Evolutionary conservation across 1,140 invertebrate species (phyloP).

Genomic region (Mactra quadrangularis): DNA sequence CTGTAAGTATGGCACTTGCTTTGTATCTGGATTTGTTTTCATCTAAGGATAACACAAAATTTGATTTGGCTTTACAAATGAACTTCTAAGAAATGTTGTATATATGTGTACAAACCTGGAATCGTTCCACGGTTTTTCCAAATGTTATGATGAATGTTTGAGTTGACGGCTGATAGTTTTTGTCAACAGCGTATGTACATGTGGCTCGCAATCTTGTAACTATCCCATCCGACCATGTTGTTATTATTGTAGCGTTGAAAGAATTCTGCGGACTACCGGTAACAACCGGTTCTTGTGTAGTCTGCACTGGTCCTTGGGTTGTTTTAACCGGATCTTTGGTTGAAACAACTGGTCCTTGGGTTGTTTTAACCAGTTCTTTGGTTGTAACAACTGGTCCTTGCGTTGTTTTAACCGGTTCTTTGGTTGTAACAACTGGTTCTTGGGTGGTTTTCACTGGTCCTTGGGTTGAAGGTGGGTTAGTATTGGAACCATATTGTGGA

Average conservation of each 20-base stretch:
- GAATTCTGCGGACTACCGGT: too few relatives aligned
- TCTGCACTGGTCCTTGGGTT: neutral
- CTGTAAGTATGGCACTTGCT: too few relatives aligned
- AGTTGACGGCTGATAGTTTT: neutral
- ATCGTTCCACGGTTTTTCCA: neutral
- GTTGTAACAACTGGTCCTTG: neutral
- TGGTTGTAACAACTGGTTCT: neutral
- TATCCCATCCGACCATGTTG: neutral
- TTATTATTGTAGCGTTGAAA: neutral
- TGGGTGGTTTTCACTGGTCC: neutral
- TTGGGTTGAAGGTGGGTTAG: neutral
- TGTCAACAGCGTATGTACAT: neutral
- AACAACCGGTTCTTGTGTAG: conserved; percentile 8
- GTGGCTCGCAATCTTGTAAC: neutral
- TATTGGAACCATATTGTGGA: neutral
- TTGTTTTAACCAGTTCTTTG: neutral
- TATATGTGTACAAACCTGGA: neutral
- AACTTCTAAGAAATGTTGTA: too few relatives aligned
- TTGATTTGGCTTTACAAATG: too few relatives aligned
- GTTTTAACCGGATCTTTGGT: neutral
- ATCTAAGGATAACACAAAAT: too few relatives aligned
- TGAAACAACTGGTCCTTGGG: neutral
- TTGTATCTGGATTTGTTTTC: too few relatives aligned
- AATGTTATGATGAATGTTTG: neutral
- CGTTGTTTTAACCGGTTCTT: neutral